Percentiles rank a stretch among this genome's conserved stretches.
phyloP scores from a whole-genome alignment of 64 coral and sea anemone species.

The Anthopleura sola region DNA sequence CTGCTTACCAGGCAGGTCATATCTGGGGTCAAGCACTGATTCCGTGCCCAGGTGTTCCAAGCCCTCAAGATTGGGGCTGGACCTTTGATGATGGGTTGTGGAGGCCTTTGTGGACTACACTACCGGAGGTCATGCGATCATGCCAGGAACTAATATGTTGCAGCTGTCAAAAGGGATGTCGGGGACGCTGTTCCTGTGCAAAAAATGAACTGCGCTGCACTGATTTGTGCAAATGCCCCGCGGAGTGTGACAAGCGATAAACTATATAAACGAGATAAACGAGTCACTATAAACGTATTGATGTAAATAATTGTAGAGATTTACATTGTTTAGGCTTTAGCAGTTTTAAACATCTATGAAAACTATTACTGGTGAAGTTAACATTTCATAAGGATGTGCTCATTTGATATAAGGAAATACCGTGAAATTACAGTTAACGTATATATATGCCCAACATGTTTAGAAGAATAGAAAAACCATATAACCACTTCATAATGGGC shows the following conservation, averaged over 20 bases:
- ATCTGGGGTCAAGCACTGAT: slow-evolving; percentile 57
- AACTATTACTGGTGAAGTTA: no score
- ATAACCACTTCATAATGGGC: no score
- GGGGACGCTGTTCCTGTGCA: slow-evolving; percentile 22
- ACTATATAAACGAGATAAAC: neutral
- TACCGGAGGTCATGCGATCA: slow-evolving; percentile 18
- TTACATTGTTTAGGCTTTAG: no score
- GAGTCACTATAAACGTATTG: neutral
- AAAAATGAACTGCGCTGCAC: slow-evolving; percentile 9
- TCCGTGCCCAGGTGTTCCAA: slow-evolving; percentile 32
- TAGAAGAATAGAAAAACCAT: no score
- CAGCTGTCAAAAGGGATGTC: slow-evolving; percentile 39
- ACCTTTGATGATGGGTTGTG: slow-evolving; percentile 32
- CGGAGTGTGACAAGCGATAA: neutral
- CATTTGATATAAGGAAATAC: no score
- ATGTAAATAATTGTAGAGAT: no score
- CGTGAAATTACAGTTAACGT: no score
- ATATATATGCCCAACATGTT: no score
- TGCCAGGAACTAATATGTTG: slow-evolving; percentile 41
- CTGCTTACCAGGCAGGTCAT: slow-evolving; percentile 49
- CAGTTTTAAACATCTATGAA: no score
- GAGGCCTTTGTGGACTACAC: slow-evolving; percentile 55
- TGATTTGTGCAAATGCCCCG: neutral
- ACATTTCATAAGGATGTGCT: no score
- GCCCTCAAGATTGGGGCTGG: slow-evolving; percentile 44